Percentiles rank a stretch among this genome's conserved stretches.
Conservation (phyloP, 2,797 vertebrate genomes). For the Coilia nasus region DNA sequence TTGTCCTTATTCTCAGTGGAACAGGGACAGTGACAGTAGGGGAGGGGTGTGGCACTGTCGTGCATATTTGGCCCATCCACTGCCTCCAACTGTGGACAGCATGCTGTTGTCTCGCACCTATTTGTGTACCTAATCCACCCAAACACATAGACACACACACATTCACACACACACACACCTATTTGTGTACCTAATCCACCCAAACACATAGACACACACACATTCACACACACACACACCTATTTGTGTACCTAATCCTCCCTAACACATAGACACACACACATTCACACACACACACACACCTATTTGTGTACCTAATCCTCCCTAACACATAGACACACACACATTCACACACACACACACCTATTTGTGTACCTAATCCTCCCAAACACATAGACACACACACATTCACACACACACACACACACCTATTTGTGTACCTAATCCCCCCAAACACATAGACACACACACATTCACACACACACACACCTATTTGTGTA, state of each 20-base stretch:
- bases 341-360: neutral
- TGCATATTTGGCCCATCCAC: neutral
- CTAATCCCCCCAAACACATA: neutral
- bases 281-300: neutral
- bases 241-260: no score
- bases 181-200: neutral
- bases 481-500: no score
- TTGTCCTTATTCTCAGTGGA: no score
- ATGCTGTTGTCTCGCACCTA: neutral
- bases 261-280: neutral
- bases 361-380: no score
- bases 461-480: conserved; percentile 15
- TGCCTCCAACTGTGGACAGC: neutral
- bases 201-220: neutral
- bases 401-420: neutral
- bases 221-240: neutral
- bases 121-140: neutral
- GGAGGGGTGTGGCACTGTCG: no score
- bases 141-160: neutral
- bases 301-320: neutral
- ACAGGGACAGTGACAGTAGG: no score
- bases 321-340: neutral
- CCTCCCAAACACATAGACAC: neutral
- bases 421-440: no score
- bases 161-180: neutral